Conservation (phyloP, 2,113 vertebrate species). For the Girardinichthys multiradiatus region DNA sequence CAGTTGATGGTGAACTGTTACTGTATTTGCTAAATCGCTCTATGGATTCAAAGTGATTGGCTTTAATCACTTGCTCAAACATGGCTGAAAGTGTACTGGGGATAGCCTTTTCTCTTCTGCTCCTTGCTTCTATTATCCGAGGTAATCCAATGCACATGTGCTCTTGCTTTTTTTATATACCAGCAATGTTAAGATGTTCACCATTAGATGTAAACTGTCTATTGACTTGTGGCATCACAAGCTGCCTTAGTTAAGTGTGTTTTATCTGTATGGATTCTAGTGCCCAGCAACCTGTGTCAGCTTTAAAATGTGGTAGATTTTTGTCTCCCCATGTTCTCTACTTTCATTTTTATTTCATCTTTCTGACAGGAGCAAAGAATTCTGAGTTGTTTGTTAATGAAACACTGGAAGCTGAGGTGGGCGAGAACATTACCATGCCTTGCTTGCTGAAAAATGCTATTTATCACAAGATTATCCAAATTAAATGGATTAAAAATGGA, state of each 20-base stretch:
- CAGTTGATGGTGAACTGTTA: conserved; percentile 9
- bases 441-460: conserved; percentile 13
- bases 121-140: conserved; percentile 55
- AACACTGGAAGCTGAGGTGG: conserved; percentile 43
- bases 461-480: conserved; percentile 1
- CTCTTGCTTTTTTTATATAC: conserved; percentile 7
- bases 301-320: conserved; percentile 38
- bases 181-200: conserved; percentile 1
- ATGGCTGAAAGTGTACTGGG: conserved; percentile 52
- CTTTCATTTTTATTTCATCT: conserved; percentile 42
- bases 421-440: conserved; percentile 60
- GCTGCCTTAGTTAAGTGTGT: conserved; percentile 30
- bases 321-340: conserved; percentile 39
- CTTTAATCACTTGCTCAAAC: conserved; percentile 45
- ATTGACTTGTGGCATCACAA: conserved; percentile 28
- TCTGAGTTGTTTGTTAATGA: neutral
- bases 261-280: conserved; percentile 37
- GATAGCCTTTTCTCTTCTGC: conserved; percentile 43
- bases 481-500: conserved; percentile 66
- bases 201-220: conserved; percentile 16
- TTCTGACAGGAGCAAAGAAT: conserved; percentile 57
- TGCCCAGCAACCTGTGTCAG: conserved; percentile 14
- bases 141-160: conserved; percentile 61
- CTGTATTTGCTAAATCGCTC: conserved; percentile 26
- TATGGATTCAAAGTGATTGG: conserved; percentile 40